These are phyloP conservation scores for Cherax quadricarinatus DNA, from an alignment of 1,140 invertebrate species.

Conservation along the genomic window DNA sequence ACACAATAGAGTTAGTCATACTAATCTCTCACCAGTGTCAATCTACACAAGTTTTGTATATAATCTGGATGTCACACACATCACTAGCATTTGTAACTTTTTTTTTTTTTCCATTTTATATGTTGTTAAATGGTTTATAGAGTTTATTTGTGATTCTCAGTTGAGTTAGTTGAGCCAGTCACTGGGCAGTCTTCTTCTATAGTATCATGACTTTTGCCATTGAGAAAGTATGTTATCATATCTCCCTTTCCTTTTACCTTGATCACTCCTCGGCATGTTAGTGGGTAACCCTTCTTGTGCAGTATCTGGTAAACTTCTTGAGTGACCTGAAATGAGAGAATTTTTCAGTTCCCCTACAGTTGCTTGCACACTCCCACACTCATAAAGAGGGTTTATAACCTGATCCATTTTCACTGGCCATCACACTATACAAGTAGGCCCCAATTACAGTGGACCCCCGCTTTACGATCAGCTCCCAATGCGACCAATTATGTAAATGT, in stretches of 20 bases:
- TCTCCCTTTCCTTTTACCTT: constrained; percentile 96
- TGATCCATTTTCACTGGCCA: not conserved
- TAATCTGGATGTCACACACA: too few species aligned
- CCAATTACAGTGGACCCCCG: too few species aligned
- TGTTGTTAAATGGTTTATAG: too few species aligned
- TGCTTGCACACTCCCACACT: not conserved
- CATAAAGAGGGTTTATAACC: not conserved
- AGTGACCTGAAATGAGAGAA: constrained; percentile 83
- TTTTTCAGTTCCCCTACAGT: not conserved
- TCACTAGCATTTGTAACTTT: not conserved
- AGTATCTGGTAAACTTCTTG: constrained; percentile 91
- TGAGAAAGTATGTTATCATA: constrained; percentile 95
- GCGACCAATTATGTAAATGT: too few species aligned
- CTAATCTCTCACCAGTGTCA: not conserved
- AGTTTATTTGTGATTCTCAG: constrained; percentile 5
- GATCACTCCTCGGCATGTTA: constrained; percentile 88
- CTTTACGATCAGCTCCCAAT: too few species aligned
- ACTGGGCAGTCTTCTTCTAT: constrained; percentile 34
- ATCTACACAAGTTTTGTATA: not conserved
- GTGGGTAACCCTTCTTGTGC: constrained; percentile 84
- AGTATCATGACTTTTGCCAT: constrained; percentile 77
- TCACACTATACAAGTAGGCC: not conserved
- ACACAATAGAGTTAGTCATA: not conserved
- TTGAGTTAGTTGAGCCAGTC: not conserved
- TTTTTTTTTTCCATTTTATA: not conserved